Evolutionary conservation across 2,888 invertebrate species (phyloP).

Genomic region (Drosophila birchii): DNA sequence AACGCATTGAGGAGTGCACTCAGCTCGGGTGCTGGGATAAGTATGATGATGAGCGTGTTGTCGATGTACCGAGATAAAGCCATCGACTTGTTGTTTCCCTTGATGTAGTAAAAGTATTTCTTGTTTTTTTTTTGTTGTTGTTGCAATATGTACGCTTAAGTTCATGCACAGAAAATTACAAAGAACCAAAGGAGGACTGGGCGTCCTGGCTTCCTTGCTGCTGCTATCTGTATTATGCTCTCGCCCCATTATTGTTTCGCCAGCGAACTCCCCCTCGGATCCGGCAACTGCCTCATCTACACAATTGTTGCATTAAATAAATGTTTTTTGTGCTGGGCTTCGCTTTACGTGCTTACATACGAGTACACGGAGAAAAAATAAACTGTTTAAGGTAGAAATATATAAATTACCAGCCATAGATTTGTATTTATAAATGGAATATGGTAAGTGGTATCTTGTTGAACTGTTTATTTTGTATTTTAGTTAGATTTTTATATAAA

Average conservation of each 20-base stretch:
- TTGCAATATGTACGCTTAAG: slow-evolving; percentile 44
- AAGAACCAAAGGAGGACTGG: neutral
- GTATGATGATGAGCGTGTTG: slow-evolving; percentile 41
- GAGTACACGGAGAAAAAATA: slow-evolving; percentile 7
- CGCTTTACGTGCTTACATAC: slow-evolving; percentile 25
- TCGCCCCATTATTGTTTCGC: slow-evolving; percentile 44
- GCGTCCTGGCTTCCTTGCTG: slow-evolving; percentile 9
- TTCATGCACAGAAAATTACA: slow-evolving; percentile 33
- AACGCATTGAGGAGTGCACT: slow-evolving; percentile 50
- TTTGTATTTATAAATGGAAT: too few relatives aligned
- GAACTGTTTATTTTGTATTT: neutral
- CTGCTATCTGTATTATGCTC: slow-evolving; percentile 39
- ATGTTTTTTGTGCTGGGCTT: slow-evolving; percentile 58
- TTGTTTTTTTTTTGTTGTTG: slow-evolving; percentile 24
- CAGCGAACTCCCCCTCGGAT: slow-evolving; percentile 17
- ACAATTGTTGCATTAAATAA: slow-evolving; percentile 77
- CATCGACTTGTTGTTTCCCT: slow-evolving; percentile 33
- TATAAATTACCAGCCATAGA: too few relatives aligned
- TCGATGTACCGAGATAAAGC: slow-evolving; percentile 55
- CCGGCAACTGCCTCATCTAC: slow-evolving; percentile 57
- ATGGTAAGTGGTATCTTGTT: too few relatives aligned
- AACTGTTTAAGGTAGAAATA: neutral
- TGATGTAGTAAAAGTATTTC: slow-evolving; percentile 16
- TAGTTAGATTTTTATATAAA: neutral
- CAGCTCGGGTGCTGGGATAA: slow-evolving; percentile 12